Base-by-base conservation (phyloP, 2,113 vertebrate genomes). In the Apaloderma vittatum region DNA sequence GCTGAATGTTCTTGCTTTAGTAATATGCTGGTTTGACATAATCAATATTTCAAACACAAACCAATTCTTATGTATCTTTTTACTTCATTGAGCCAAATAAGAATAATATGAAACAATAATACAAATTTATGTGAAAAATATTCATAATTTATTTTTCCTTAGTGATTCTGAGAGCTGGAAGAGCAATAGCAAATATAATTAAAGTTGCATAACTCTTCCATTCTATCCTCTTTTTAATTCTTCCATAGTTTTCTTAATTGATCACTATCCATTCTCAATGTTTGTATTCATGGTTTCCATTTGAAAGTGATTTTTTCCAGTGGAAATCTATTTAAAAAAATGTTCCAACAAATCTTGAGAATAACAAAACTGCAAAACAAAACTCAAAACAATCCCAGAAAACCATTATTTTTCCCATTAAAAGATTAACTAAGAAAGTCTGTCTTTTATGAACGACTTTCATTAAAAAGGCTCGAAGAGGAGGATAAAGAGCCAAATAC, bases 301-400 rank as follows among this genome's bases (percentile, higher is more conserved):
- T 59, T 84, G 75, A 83, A 90, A 83, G 12, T 70, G 29, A 72
- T 49, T 71, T 68, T 40, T 61, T 72, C 80, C 11, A 8, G 22
- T 52, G 23, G 43, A 76, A 90, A 73, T 91, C n/a, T 46, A 32
- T 88, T 55, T 62, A 66, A 88, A 94, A 94, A 92, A 83, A 71
- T 78, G 24, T 88, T 86, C 59, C 68, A 95, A 8, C 26, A 93
- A 32, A 90, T 95, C 68, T 86, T 92, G 67, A 88, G 59, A 94
- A 65, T 57, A 76, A 61, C 20, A 77, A 70, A 86, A 66, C 15
- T 86, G 22, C 52, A 65, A 83, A 94, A 88, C 24, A 65, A 81
- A 95, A 66, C 51, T 91, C 54, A 75, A 68, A 84, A 78, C 65
- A 86, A 83, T 82, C 63, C 58, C 34, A 49, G 71, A 76, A 79